Percentiles rank a stretch among this genome's conserved stretches.
phyloP scores from a whole-genome alignment of 1,140 invertebrate genomes.

The Hycleus cichorii region DNA sequence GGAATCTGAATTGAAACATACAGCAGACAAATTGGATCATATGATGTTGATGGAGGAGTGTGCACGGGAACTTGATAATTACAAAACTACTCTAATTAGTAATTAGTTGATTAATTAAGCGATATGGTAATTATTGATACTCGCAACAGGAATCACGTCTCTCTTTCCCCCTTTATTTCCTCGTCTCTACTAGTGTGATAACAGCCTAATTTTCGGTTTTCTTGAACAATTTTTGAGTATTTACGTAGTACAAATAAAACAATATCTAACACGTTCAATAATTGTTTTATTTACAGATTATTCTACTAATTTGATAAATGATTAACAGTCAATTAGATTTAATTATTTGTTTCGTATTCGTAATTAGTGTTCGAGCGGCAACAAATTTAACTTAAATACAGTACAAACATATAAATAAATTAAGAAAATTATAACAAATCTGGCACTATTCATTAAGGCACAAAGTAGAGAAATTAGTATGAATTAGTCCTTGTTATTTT shows the following conservation, averaged over 20 bases:
- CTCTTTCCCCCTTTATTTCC: neutral
- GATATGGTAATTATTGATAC: neutral
- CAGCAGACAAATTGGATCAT: slow-evolving; percentile 58
- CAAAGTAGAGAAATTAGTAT: slow-evolving; percentile 6
- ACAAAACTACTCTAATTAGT: slow-evolving; percentile 16
- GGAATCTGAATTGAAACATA: slow-evolving; percentile 55
- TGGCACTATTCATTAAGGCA: slow-evolving; percentile 13
- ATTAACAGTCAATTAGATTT: too few relatives aligned
- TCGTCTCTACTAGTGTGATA: neutral
- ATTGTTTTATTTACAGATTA: slow-evolving; percentile 8
- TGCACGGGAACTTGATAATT: slow-evolving; percentile 39
- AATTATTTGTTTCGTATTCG: too few relatives aligned
- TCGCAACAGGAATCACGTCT: neutral
- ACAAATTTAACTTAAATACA: slow-evolving; percentile 12
- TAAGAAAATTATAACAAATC: slow-evolving; percentile 9
- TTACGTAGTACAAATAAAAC: slow-evolving; percentile 8
- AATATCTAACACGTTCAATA: slow-evolving; percentile 7
- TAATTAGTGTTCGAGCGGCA: neutral
- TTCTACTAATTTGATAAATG: slow-evolving; percentile 1
- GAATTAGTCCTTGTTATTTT: slow-evolving; percentile 3
- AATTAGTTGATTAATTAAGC: neutral
- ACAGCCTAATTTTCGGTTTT: neutral
- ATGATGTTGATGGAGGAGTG: slow-evolving; percentile 54
- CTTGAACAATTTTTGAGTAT: neutral
- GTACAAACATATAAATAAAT: slow-evolving; percentile 8